Base-by-base conservation (phyloP, 2,888 invertebrate genomes). In the Amiota mariae region DNA sequence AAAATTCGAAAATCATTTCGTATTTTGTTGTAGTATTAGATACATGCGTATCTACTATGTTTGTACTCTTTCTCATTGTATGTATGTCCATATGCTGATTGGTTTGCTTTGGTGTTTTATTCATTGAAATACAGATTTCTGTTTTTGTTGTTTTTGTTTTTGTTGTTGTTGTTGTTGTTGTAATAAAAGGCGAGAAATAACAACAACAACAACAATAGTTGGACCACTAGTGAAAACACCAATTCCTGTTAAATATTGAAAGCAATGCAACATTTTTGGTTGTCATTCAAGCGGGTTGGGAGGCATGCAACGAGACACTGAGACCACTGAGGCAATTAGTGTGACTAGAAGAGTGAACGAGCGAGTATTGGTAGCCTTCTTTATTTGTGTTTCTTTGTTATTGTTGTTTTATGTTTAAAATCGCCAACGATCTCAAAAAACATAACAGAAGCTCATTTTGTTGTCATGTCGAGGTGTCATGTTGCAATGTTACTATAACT, bases 381-480 rank as follows among this genome's bases (percentile, higher is more conserved):
- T 36, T 36, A 24, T 36, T 68, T 24, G 47, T 49, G 59, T 18
- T 68, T 54, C 56, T 51, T 20, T 70, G 67, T 72, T 59, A 36
- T 56, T 78, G 72, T 56, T 77, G 75, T 46, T 67, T 64, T 75
- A 73, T 77, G 77, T 70, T 77, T 67, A 54, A 67, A 68, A 72
- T 73, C 76, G 68, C 76, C 71, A 75, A 79, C 77, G 78, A 85
- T 84, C 84, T 80, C 72, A 51, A 72, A 76, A 36, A 36, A 36
- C 75, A 80, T 83, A 84, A 85, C 86, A 81, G 86, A 84, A 81
- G 85, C 85, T 86, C 85, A 85, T 85, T 86, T 85, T 82, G 84
- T 77, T 85, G 86, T 85, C 85, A 84, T 85, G 85, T 85, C 81
- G 78, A 80, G 81, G 82, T 84, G 85, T 85, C 85, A 86, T 84